These are phyloP conservation scores for Ips typographus DNA, from an alignment of 1,140 invertebrate genomes.

Conservation along the genomic window DNA sequence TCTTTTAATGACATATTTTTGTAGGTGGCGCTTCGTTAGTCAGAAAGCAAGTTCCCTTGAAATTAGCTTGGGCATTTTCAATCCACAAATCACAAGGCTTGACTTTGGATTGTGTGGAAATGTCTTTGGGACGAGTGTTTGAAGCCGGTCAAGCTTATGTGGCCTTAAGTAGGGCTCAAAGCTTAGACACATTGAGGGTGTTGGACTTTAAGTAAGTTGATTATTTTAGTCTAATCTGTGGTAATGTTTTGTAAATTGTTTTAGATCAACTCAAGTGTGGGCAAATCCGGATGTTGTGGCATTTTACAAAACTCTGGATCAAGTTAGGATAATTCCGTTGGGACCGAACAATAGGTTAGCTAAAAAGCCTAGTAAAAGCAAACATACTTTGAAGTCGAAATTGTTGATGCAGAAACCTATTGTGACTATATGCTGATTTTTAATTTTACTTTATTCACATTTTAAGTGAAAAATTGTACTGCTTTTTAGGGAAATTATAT, in stretches of 20 bases:
- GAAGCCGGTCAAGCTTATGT: conserved; percentile 96
- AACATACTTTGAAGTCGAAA: conserved; percentile 25
- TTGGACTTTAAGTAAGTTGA: conserved; percentile 78
- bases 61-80: conserved; percentile 95
- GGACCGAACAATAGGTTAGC: conserved; percentile 45
- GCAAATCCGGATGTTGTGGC: conserved; percentile 82
- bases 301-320: conserved; percentile 75
- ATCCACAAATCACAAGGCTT: conserved; percentile 97
- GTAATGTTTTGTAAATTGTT: conserved; percentile 48
- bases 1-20: conserved; percentile 1
- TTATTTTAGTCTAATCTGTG: background rate
- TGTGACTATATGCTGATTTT: conserved; percentile 28
- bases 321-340: conserved; percentile 66
- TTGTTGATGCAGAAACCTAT: conserved; percentile 35
- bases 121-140: conserved; percentile 86
- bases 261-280: conserved; percentile 78
- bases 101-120: conserved; percentile 93
- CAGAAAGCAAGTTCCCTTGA: conserved; percentile 82
- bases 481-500: no score
- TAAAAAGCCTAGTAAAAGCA: conserved; percentile 28
- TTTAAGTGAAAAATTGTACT: no score
- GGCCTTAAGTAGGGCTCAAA: conserved; percentile 87
- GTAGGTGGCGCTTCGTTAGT: conserved; percentile 61
- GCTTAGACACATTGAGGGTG: conserved; percentile 78
- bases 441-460: background rate